phyloP scores from a whole-genome alignment of 2,113 vertebrate species.

The Cyanoramphus novaezelandiae region DNA sequence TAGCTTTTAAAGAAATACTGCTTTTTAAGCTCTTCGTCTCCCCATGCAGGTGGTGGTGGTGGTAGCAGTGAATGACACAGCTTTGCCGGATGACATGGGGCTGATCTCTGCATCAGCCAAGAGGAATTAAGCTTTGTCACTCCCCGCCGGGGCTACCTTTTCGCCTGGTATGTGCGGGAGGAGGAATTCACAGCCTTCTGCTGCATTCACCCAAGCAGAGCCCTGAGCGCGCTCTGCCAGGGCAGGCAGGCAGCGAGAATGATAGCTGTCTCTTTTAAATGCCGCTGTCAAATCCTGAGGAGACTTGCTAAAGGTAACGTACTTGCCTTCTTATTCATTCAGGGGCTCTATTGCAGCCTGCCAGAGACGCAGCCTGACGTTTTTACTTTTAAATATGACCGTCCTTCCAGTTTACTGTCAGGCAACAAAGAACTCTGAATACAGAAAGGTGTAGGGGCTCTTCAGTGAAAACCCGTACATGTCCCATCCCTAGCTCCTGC shows the following conservation, averaged over 20 bases:
- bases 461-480: background rate
- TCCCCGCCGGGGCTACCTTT: slow-evolving; percentile 80
- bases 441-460: background rate
- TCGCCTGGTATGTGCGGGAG: slow-evolving; percentile 74
- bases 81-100: slow-evolving; percentile 73
- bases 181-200: slow-evolving; percentile 81
- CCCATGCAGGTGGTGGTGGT: slow-evolving; percentile 49
- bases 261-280: slow-evolving; percentile 99
- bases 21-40: slow-evolving; percentile 63
- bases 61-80: slow-evolving; percentile 73
- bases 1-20: slow-evolving; percentile 61
- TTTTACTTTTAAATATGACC: slow-evolving; percentile 68
- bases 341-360: slow-evolving; percentile 10
- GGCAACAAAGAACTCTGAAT: slow-evolving; percentile 76
- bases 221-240: slow-evolving; percentile 73
- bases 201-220: slow-evolving; percentile 75
- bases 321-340: slow-evolving; percentile 65
- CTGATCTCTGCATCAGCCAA: slow-evolving; percentile 80
- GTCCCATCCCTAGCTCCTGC: slow-evolving; percentile 2
- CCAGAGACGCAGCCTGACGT: slow-evolving; percentile 5
- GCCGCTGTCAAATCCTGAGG: slow-evolving; percentile 97
- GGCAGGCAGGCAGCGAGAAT: slow-evolving; percentile 82
- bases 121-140: slow-evolving; percentile 83
- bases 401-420: slow-evolving; percentile 52
- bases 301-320: slow-evolving; percentile 93